Evolutionary conservation across 1,140 invertebrate genomes (phyloP), one percentile per base, ranked within the genome.

Genomic region (Ganaspis sp.): DNA sequence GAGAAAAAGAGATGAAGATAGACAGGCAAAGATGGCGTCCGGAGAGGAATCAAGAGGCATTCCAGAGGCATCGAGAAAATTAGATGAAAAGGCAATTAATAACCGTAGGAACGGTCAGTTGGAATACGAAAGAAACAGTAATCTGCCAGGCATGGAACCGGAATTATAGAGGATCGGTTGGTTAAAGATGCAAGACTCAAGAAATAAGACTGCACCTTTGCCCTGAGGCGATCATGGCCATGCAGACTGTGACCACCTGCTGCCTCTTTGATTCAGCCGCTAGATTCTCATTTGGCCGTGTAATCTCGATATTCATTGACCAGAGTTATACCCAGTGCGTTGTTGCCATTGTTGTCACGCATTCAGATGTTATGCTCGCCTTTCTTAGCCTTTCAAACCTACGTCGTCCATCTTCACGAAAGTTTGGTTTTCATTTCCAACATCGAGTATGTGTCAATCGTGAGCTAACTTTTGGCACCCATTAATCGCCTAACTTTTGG

Each of bases 241-340:
- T 81, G 74, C 76, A 74, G 84, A 85, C 81, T 82, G 81, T 88
- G 89, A 88, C 89, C 89, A 89, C 90, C 90, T 88, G 90, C 89
- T 90, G 90, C 89, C 88, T 81, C 88, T 91, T 90, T 90, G 89
- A 91, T 91, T 89, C 85, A 77, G 87, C 89, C 87, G 89, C 88
- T 87, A 81, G 83, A 87, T 88, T 88, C 87, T 88, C 83, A 88
- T 90, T 90, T 89, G 85, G 84, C 85, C 87, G 84, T 87, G 85
- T 90, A 89, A 90, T 90, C 87, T 86, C 82, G 82, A 84, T 85
- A 85, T 85, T 84, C 87, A 89, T 86, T 86, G 84, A 88, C 87
- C 86, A 87, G 23, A n/a, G 11, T 29, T 29, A 12, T 29, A 29
- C 23, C 23, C 54, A 15, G 54, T 64, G 54, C 9, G 54, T 64